Conservation (phyloP, 2,797 vertebrate genomes). For the Myotis vivesi region DNA sequence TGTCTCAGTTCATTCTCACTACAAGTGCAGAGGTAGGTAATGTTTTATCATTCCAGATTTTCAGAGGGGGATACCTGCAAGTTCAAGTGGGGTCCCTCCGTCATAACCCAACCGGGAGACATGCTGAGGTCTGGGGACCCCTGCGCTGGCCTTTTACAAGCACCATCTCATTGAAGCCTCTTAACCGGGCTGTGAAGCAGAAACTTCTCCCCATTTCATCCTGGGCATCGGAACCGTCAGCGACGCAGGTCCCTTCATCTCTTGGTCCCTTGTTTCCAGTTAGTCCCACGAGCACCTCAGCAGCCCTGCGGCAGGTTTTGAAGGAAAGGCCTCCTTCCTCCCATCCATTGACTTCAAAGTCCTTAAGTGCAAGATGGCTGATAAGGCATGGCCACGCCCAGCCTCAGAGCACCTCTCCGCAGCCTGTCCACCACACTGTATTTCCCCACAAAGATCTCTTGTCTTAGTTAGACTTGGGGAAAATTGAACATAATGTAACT, state of each 20-base stretch:
- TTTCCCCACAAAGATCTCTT: neutral
- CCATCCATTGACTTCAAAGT: neutral
- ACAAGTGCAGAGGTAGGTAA: neutral
- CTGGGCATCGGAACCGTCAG: neutral
- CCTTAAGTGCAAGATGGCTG: neutral
- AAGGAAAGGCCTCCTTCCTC: neutral
- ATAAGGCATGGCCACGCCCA: neutral
- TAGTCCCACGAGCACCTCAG: neutral
- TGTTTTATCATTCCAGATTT: neutral
- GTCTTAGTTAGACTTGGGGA: neutral
- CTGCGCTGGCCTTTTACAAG: neutral
- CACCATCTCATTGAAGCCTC: neutral
- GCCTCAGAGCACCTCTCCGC: neutral
- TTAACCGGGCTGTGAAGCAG: neutral
- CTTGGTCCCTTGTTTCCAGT: neutral
- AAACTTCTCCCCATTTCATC: neutral
- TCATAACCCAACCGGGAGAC: neutral
- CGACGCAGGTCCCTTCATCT: rapidly evolving
- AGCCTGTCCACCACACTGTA: neutral
- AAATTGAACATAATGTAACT: neutral
- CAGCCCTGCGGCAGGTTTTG: neutral
- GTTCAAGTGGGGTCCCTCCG: neutral
- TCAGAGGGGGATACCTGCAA: neutral
- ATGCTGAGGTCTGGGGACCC: rapidly evolving
- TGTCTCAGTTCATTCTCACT: neutral